Conservation (phyloP, 2,888 invertebrate genomes). For the Pyrochroa serraticornis region DNA sequence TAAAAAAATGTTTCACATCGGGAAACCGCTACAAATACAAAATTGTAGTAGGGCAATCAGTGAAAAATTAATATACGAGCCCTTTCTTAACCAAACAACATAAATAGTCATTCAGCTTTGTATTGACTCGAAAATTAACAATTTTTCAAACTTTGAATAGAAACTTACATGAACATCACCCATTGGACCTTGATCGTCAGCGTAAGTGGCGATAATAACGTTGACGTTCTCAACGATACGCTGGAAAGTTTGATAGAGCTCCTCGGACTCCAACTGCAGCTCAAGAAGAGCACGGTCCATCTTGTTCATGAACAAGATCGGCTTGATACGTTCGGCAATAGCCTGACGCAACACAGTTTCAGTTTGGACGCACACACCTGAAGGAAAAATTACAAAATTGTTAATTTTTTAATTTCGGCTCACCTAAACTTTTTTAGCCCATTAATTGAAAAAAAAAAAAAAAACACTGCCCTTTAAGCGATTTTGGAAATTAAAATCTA, state of each 20-base stretch:
- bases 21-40: slow-evolving; percentile 48
- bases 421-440: too few species aligned
- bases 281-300: slow-evolving; percentile 99
- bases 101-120: slow-evolving; percentile 3
- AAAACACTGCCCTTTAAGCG: too few species aligned
- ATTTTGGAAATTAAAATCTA: too few species aligned
- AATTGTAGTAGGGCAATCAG: slow-evolving; percentile 50
- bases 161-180: slow-evolving; percentile 90
- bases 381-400: slow-evolving; percentile 24
- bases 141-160: neutral
- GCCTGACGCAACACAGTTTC: slow-evolving; percentile 99
- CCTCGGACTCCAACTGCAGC: slow-evolving; percentile 94
- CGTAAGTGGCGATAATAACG: slow-evolving; percentile 99
- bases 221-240: slow-evolving; percentile 99
- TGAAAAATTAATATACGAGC: slow-evolving; percentile 47
- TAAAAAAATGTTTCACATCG: slow-evolving; percentile 45
- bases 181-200: slow-evolving; percentile 98
- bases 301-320: slow-evolving; percentile 99
- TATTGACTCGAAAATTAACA: neutral
- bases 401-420: too few species aligned
- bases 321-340: slow-evolving; percentile 99
- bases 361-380: slow-evolving; percentile 99
- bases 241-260: slow-evolving; percentile 98
- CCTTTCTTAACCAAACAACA: slow-evolving; percentile 22
- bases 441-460: too few species aligned